These are phyloP conservation scores for cat (Felis catus) DNA, from an alignment of 2,113 vertebrate genomes.

Conservation along the genomic window DNA sequence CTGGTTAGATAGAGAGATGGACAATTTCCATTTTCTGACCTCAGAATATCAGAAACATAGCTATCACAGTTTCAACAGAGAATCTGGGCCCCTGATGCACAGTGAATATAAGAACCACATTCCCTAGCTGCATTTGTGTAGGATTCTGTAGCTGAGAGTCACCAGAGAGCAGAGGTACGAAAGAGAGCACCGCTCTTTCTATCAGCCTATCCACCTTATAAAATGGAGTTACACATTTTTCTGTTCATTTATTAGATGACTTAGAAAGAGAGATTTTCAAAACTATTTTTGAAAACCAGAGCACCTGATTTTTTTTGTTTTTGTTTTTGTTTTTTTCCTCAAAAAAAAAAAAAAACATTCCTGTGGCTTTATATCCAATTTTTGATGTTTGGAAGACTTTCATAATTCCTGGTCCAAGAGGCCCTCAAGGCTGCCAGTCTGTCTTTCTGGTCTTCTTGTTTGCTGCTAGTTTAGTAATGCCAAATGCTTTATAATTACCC, in stretches of 20 bases:
- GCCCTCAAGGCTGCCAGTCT: background rate
- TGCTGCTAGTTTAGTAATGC: background rate
- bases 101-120: background rate
- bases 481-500: background rate
- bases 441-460: background rate
- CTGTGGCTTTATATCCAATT: background rate
- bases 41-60: background rate
- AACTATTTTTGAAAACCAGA: background rate
- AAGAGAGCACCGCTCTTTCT: background rate
- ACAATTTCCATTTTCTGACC: background rate
- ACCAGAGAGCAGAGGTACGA: background rate
- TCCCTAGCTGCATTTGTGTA: background rate
- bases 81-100: background rate
- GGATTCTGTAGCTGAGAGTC: background rate
- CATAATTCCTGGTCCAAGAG: background rate
- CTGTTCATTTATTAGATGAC: background rate
- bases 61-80: background rate
- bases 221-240: background rate
- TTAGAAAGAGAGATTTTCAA: background rate
- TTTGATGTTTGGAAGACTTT: background rate
- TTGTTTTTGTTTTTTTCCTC: too few relatives aligned
- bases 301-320: background rate
- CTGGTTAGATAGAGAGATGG: background rate
- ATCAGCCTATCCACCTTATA: background rate
- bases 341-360: background rate